Base-by-base conservation (phyloP, 2,113 vertebrate species). In the Laterallus jamaicensis region DNA sequence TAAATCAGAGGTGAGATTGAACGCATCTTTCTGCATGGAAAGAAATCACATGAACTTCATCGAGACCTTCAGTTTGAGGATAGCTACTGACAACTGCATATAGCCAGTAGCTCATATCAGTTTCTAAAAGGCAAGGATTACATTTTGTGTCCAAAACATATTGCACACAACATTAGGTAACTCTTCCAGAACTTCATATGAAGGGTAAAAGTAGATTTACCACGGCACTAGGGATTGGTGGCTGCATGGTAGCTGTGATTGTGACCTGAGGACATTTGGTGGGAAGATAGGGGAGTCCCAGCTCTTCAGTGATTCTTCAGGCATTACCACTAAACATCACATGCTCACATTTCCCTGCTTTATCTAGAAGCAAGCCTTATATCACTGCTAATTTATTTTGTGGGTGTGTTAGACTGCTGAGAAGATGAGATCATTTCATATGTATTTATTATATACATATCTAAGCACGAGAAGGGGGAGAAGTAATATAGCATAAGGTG, bases 241-340 rank as follows among this genome's bases (percentile, higher is more conserved):
- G 12, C n/a, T 80, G 19, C 16, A 6, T 0, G 0, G 5, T 44
- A 24, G 3, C 1, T 9, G 13, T 44, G 40, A 15, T 31, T 10
- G 16, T 18, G 26, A 54, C 5, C 40, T 44, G 32, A 40, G 68
- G 78, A 28, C 4, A 15, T 68, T 35, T 83, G n/a, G 11, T 40
- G 15, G 15, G 31, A 91, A n/a, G 3, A 49, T 24, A 73, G 22
- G 10, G 18, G 5, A 63, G 21, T 55, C 60, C 25, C 73, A 77
- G 31, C 9, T 75, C 39, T 18, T 66, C 26, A 55, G 44, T 69
- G 50, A 19, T 70, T 50, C 67, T 55, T 90, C 24, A 55, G 31
- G 22, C 14, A 20, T 49, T 80, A 50, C 24, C 85, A 13, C 35
- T 76, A 24, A 75, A 71, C 3, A 32, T 12, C 37, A 37, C 24